These are phyloP conservation scores for Mactra quadrangularis DNA, from an alignment of 1,140 invertebrate species.

Conservation along the genomic window DNA sequence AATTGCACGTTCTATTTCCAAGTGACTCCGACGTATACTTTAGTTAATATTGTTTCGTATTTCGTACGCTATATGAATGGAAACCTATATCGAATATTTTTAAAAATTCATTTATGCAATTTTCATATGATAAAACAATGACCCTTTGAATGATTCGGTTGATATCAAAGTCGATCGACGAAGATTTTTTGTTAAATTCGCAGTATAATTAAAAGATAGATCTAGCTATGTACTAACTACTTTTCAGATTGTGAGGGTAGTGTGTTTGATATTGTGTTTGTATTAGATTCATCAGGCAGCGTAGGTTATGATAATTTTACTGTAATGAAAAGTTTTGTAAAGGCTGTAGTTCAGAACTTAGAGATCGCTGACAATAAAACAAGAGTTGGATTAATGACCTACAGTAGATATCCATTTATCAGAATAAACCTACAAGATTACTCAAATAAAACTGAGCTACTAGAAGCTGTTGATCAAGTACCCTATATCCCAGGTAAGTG, in stretches of 20 bases:
- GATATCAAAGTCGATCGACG: too few species aligned
- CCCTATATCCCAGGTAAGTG: slow-evolving; percentile 48
- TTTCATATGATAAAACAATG: too few species aligned
- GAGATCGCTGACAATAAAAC: slow-evolving; percentile 25
- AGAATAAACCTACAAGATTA: slow-evolving; percentile 18
- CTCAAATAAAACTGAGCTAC: not conserved
- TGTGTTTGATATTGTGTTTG: slow-evolving; percentile 58
- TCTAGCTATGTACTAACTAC: too few species aligned
- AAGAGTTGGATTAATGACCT: slow-evolving; percentile 37
- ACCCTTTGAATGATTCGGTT: too few species aligned
- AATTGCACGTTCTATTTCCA: too few species aligned
- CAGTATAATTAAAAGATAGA: too few species aligned
- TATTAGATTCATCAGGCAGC: slow-evolving; percentile 63
- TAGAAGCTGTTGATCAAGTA: slow-evolving; percentile 14
- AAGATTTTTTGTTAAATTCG: too few species aligned
- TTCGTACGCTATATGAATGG: too few species aligned
- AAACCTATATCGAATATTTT: too few species aligned
- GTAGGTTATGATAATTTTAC: slow-evolving; percentile 40
- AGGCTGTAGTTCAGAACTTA: slow-evolving; percentile 22
- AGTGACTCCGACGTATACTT: too few species aligned
- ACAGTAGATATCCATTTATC: slow-evolving; percentile 13
- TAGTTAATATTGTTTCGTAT: too few species aligned
- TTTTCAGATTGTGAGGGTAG: slow-evolving; percentile 37
- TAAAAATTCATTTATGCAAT: too few species aligned
- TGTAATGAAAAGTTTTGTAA: slow-evolving; percentile 48